Conservation (phyloP, 2,888 invertebrate genomes). For the Vandiemenella viatica region DNA sequence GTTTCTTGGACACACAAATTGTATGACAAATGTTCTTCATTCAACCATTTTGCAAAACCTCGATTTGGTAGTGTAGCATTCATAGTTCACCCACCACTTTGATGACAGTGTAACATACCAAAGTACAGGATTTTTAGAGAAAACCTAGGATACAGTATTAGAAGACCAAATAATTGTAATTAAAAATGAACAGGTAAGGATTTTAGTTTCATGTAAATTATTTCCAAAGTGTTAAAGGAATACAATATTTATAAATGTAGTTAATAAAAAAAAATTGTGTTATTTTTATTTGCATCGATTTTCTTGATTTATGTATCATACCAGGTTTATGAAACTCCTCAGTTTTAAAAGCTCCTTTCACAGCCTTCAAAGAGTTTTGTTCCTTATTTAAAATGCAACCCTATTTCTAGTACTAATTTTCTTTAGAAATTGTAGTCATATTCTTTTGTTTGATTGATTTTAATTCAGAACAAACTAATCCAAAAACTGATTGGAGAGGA, state of each 20-base stretch:
- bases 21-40: slow-evolving; percentile 67
- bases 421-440: no score
- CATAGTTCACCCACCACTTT: slow-evolving; percentile 85
- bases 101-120: slow-evolving; percentile 92
- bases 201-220: background rate
- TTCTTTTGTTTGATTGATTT: background rate
- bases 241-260: background rate
- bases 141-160: slow-evolving; percentile 91
- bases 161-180: slow-evolving; percentile 75
- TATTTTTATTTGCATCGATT: background rate
- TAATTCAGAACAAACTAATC: slow-evolving; percentile 32
- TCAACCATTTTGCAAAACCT: slow-evolving; percentile 76
- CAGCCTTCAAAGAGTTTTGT: no score
- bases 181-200: slow-evolving; percentile 33
- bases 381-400: no score
- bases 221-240: background rate
- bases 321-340: no score
- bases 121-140: slow-evolving; percentile 85
- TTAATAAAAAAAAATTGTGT: background rate
- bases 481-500: slow-evolving; percentile 33
- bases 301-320: no score
- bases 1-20: slow-evolving; percentile 83
- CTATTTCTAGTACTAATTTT: no score
- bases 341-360: no score
- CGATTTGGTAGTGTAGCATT: slow-evolving; percentile 66